A percentile compares a stretch with the other conserved stretches of the same genome.
These are phyloP conservation scores for Solenodon paradoxus DNA, from an alignment of 2,113 vertebrate species.

Conservation along the genomic window DNA sequence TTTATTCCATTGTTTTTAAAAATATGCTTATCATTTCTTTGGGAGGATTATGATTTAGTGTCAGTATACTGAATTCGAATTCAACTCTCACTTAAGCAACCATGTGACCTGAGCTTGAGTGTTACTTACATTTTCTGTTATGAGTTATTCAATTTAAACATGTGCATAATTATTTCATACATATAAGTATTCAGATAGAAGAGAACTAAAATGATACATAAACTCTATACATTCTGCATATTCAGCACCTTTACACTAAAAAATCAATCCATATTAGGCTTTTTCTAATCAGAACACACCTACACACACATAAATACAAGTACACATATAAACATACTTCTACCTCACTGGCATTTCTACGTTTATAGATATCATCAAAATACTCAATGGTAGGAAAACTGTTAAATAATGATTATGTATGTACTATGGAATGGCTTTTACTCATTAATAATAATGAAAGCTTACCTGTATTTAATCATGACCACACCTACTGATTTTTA, in stretches of 20 bases:
- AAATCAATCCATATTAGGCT: not conserved
- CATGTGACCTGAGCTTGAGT: not conserved
- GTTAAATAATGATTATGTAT: not conserved
- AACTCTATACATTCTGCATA: not conserved
- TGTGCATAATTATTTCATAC: not conserved
- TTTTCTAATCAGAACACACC: not conserved
- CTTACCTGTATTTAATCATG: not conserved
- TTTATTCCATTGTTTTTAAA: not conserved
- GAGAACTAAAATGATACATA: not conserved
- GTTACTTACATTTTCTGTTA: not conserved
- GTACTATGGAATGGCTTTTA: not conserved
- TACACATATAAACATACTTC: too few species aligned
- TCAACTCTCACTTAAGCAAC: not conserved
- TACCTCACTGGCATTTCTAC: not conserved
- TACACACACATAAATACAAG: not conserved
- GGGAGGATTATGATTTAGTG: not conserved
- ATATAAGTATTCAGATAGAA: not conserved
- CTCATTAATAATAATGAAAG: conserved; percentile 22
- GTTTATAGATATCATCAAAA: conserved; percentile 6
- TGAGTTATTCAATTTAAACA: not conserved
- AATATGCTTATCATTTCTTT: not conserved
- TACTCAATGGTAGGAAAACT: not conserved
- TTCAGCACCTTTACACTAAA: not conserved
- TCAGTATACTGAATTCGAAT: not conserved
- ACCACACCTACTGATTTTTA: not conserved